These are phyloP conservation scores for Diabrotica balteata DNA, from an alignment of 2,888 invertebrate genomes.

Conservation along the genomic window DNA sequence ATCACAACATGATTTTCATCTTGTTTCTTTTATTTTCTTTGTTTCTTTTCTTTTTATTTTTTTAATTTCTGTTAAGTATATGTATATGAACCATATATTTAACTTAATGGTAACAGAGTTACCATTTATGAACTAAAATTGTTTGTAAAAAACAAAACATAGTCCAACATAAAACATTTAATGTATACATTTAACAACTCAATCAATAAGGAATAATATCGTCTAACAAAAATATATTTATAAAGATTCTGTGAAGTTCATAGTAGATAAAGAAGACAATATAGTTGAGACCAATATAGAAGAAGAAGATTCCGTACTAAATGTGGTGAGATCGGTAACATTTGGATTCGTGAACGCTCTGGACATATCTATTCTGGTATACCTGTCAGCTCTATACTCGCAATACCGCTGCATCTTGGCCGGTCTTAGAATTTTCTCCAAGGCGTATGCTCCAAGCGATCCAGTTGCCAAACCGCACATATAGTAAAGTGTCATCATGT, in stretches of 20 bases:
- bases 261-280: constrained; percentile 34
- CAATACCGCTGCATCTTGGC: constrained; percentile 50
- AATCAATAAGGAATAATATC: constrained; percentile 5
- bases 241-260: constrained; percentile 33
- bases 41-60: too few species aligned
- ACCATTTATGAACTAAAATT: too few species aligned
- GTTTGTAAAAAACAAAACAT: neutral
- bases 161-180: constrained; percentile 18
- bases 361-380: neutral
- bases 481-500: constrained; percentile 93
- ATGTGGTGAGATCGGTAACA: neutral
- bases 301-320: constrained; percentile 5
- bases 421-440: constrained; percentile 62
- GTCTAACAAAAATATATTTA: constrained; percentile 30
- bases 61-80: too few species aligned
- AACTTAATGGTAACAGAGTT: too few species aligned
- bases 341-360: neutral
- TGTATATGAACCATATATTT: too few species aligned
- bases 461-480: constrained; percentile 87
- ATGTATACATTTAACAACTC: constrained; percentile 14
- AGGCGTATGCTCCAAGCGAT: constrained; percentile 81
- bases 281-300: constrained; percentile 34
- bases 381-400: constrained; percentile 29
- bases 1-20: too few species aligned
- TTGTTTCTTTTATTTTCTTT: too few species aligned